Conservation (phyloP, 2,888 invertebrate species). For the Bibio marci region DNA sequence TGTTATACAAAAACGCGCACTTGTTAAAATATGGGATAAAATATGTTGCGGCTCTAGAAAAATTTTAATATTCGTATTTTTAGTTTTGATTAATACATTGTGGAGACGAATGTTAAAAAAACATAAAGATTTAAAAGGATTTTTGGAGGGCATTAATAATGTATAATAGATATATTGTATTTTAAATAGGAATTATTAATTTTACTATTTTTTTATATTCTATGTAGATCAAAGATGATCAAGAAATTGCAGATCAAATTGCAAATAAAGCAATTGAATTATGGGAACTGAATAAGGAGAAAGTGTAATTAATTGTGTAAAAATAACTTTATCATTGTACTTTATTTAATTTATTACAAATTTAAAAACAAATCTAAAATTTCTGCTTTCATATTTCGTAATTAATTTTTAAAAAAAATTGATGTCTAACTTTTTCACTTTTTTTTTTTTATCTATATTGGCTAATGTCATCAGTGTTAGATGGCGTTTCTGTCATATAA, state of each 20-base stretch:
- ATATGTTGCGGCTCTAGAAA: constrained; percentile 69
- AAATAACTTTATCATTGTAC: too few species aligned
- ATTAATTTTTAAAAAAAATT: too few species aligned
- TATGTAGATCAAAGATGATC: constrained; percentile 46
- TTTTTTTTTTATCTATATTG: too few species aligned
- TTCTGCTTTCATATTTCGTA: too few species aligned
- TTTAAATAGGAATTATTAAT: neutral
- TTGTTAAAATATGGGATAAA: constrained; percentile 79
- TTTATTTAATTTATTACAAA: too few species aligned
- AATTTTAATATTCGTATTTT: constrained; percentile 61
- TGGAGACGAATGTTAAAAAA: constrained; percentile 42
- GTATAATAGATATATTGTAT: constrained; percentile 36
- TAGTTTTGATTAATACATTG: constrained; percentile 53
- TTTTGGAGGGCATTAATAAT: constrained; percentile 48
- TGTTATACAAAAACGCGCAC: constrained; percentile 55
- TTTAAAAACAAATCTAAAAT: too few species aligned
- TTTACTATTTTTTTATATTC: constrained; percentile 7
- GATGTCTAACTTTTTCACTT: too few species aligned
- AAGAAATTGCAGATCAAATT: constrained; percentile 61
- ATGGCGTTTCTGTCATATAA: too few species aligned
- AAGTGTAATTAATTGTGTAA: too few species aligned
- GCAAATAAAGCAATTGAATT: constrained; percentile 73
- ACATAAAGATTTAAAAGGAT: constrained; percentile 39
- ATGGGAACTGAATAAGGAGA: constrained; percentile 64
- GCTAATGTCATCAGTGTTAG: too few species aligned